A percentile compares a stretch with the other conserved stretches of the same genome.
Conservation (phyloP, 2,113 vertebrate genomes). For the Vidua macroura region DNA sequence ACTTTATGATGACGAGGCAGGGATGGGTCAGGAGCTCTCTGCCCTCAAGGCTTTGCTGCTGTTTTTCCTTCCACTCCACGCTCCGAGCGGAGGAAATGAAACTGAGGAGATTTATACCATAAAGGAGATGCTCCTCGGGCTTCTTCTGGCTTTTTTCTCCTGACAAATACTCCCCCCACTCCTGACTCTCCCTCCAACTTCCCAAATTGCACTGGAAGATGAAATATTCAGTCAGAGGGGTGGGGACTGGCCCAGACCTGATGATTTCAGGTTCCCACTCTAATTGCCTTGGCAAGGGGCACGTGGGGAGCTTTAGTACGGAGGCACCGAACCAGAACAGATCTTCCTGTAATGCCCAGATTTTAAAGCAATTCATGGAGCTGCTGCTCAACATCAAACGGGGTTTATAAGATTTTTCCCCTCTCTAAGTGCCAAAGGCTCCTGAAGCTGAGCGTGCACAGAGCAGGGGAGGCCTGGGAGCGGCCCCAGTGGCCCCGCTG, state of each 20-base stretch:
- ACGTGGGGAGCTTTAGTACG: not conserved
- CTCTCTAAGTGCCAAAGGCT: not conserved
- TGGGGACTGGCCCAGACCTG: not conserved
- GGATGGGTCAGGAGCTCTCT: constrained; percentile 28
- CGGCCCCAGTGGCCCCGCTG: not conserved
- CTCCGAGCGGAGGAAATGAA: constrained; percentile 27
- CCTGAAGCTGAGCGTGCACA: not conserved
- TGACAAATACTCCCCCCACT: not conserved
- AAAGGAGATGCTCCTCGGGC: not conserved
- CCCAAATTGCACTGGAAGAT: not conserved
- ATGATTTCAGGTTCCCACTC: not conserved
- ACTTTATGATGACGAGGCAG: constrained; percentile 23
- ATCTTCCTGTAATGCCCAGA: constrained; percentile 21
- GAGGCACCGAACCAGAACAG: not conserved
- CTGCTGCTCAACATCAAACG: not conserved
- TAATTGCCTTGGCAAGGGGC: constrained; percentile 20
- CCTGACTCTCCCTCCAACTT: not conserved
- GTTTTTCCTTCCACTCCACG: not conserved
- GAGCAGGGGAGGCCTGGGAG: not conserved
- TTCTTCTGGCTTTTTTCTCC: not conserved
- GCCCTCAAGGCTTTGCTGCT: constrained; percentile 5
- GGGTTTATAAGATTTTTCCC: not conserved
- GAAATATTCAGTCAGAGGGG: not conserved
- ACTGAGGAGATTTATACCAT: not conserved
- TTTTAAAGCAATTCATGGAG: constrained; percentile 37